Percentiles rank a stretch among this genome's conserved stretches.
These are phyloP conservation scores for Gymnogyps californianus DNA, from an alignment of 2,113 vertebrate species.

Conservation along the genomic window DNA sequence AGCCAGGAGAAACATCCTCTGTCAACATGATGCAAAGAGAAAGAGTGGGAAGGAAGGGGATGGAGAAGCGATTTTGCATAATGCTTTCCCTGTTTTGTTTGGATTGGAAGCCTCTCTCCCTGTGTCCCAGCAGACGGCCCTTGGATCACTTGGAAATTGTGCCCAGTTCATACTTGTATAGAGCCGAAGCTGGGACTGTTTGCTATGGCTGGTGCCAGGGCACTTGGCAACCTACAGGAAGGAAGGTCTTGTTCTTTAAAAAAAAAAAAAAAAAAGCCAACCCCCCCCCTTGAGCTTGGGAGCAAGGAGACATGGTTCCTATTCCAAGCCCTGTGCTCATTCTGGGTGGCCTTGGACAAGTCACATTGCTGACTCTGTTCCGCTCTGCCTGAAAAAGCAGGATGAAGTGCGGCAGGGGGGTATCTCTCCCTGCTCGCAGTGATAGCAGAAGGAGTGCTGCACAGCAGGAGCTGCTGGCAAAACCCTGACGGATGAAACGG, in stretches of 20 bases:
- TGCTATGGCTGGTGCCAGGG: neutral
- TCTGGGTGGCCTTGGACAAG: conserved; percentile 52
- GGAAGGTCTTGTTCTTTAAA: neutral
- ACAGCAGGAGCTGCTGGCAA: neutral
- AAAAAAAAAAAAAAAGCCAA: neutral
- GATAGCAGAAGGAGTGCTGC: neutral
- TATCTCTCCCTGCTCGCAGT: accelerated
- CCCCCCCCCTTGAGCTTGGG: neutral
- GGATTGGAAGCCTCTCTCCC: conserved; percentile 15
- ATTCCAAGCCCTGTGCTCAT: neutral
- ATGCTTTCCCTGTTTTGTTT: neutral
- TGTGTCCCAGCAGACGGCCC: neutral
- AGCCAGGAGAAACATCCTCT: conserved; percentile 33
- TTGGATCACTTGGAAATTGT: neutral
- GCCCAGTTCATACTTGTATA: conserved; percentile 7
- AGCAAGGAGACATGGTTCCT: neutral
- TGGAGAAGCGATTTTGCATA: neutral
- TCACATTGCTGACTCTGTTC: neutral
- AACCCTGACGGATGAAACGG: neutral
- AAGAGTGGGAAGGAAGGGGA: neutral
- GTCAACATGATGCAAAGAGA: neutral
- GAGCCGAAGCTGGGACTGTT: neutral
- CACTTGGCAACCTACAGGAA: conserved; percentile 11
- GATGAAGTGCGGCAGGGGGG: neutral
- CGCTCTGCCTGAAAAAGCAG: conserved; percentile 2